Percentiles rank a stretch among this genome's conserved stretches.
Conservation (phyloP, 2,888 invertebrate genomes). For the Phlogophora meticulosa region DNA sequence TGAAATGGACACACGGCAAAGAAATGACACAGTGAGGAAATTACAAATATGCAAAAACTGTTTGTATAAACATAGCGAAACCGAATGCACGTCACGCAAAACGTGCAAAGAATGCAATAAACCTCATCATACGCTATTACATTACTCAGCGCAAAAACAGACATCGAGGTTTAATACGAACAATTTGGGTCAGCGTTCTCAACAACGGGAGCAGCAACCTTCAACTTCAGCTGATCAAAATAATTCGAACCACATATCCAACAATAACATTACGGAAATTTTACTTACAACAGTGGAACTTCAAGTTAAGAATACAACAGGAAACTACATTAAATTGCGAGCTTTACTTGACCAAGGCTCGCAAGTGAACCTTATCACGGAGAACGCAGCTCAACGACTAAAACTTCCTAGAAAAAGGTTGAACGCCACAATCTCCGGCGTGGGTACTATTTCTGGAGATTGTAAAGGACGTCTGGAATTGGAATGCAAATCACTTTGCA, state of each 20-base stretch:
- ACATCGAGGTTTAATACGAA: too few relatives aligned
- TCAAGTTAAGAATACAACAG: not conserved
- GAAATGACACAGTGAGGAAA: slow-evolving; percentile 1
- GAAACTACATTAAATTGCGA: not conserved
- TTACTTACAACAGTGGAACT: not conserved
- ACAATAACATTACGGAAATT: not conserved
- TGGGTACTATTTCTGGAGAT: not conserved
- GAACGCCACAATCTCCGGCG: not conserved
- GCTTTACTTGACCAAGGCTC: not conserved
- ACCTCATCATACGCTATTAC: not conserved
- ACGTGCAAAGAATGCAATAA: not conserved
- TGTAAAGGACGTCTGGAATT: not conserved
- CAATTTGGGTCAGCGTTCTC: too few relatives aligned
- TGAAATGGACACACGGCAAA: not conserved
- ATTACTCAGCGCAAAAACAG: not conserved
- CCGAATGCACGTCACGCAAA: not conserved
- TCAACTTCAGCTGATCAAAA: not conserved
- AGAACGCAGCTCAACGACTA: slow-evolving; percentile 3
- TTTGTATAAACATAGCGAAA: not conserved
- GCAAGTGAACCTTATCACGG: not conserved
- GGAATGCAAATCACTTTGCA: not conserved
- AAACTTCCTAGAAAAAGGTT: not conserved
- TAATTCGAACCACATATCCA: not conserved
- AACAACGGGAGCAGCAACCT: not conserved
- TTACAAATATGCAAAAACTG: slow-evolving; percentile 1